A percentile compares a stretch with the other conserved stretches of the same genome.
These are phyloP conservation scores for Panurus biarmicus DNA, from an alignment of 2,113 vertebrate genomes.

Conservation along the genomic window DNA sequence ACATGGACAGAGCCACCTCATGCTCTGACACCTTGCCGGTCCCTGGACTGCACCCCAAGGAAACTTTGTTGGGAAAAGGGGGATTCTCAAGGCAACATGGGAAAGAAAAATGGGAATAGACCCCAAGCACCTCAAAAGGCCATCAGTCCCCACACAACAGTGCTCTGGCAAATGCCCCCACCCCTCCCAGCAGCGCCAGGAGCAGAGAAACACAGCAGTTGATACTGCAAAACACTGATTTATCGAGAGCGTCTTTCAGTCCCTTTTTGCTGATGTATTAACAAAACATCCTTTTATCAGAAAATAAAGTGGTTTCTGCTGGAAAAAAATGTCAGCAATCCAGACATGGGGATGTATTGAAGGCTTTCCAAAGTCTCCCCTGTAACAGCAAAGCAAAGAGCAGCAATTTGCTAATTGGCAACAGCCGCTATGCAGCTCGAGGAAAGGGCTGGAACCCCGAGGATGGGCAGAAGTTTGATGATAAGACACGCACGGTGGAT, in stretches of 20 bases:
- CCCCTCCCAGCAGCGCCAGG: background rate
- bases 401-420: background rate
- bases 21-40: fast-evolving
- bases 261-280: background rate
- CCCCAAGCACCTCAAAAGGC: background rate
- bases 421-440: background rate
- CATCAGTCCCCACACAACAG: fast-evolving
- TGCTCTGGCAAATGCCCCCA: background rate
- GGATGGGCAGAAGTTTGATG: background rate
- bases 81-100: background rate
- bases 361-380: background rate
- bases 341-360: fast-evolving
- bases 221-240: background rate
- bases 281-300: background rate
- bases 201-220: background rate
- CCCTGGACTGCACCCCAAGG: background rate
- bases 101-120: background rate
- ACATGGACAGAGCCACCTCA: background rate
- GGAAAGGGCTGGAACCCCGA: background rate
- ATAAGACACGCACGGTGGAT: background rate
- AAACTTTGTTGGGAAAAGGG: background rate
- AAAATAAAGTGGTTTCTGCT: background rate
- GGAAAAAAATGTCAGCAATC: background rate
- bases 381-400: background rate
- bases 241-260: background rate